A percentile compares a stretch with the other conserved stretches of the same genome.
phyloP scores from a whole-genome alignment of 2,888 invertebrate species.

The Gasteruption jaculator region DNA sequence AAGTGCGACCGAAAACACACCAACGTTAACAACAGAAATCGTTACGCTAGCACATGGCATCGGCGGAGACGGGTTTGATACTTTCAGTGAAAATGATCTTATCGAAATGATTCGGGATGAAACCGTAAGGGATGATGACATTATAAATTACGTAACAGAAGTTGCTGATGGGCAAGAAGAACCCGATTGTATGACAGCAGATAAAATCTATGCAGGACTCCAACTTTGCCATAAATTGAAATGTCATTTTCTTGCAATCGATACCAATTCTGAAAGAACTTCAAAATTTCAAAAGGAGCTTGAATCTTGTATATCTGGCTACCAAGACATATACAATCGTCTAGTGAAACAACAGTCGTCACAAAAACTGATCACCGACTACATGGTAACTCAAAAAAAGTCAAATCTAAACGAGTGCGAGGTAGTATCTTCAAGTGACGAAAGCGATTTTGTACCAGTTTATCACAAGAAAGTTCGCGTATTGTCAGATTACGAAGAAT shows the following conservation, averaged over 20 bases:
- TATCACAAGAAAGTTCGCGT: too few relatives aligned
- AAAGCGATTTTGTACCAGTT: too few relatives aligned
- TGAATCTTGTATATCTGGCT: slow-evolving; percentile 1
- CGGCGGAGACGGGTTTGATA: slow-evolving; percentile 32
- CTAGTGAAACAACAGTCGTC: too few relatives aligned
- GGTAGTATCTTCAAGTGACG: too few relatives aligned
- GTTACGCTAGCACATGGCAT: slow-evolving; percentile 28
- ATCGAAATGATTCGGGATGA: slow-evolving; percentile 9
- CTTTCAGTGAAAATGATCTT: slow-evolving; percentile 26
- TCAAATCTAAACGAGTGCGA: too few relatives aligned
- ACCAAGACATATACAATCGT: too few relatives aligned
- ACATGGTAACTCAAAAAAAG: too few relatives aligned
- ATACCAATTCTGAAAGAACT: slow-evolving; percentile 2
- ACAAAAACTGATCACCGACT: too few relatives aligned
- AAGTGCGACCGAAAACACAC: slow-evolving; percentile 19
- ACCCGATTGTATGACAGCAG: slow-evolving; percentile 3
- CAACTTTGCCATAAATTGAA: too few relatives aligned
- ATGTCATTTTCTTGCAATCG: background rate
- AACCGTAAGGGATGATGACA: slow-evolving; percentile 7
- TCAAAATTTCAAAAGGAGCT: slow-evolving; percentile 2
- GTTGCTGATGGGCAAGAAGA: slow-evolving; percentile 5
- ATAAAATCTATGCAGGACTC: background rate
- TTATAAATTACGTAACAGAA: slow-evolving; percentile 7
- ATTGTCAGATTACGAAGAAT: too few relatives aligned
- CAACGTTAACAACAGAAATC: slow-evolving; percentile 25